phyloP scores from a whole-genome alignment of 2,888 invertebrate species.

The Drosophila pseudotakahashii region DNA sequence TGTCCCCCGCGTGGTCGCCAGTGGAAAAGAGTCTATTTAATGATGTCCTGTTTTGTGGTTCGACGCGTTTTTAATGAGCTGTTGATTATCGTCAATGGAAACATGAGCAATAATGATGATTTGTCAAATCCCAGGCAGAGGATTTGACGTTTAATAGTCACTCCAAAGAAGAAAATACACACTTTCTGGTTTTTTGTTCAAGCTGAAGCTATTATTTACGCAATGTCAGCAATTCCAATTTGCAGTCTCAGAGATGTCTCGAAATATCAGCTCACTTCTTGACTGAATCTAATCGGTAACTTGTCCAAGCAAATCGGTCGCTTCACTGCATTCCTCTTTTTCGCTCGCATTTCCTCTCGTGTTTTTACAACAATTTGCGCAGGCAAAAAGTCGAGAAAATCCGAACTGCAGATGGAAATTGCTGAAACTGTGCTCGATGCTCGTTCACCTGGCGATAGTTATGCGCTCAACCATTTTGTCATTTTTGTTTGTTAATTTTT shows the following conservation, averaged over 20 bases:
- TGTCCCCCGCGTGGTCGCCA: constrained; percentile 5
- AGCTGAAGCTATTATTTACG: constrained; percentile 15
- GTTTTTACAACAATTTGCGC: constrained; percentile 37
- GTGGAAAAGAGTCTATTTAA: constrained; percentile 21
- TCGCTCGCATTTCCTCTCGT: constrained; percentile 7
- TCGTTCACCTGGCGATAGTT: constrained; percentile 11
- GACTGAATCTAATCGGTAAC: constrained; percentile 22
- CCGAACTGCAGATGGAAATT: constrained; percentile 36
- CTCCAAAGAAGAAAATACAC: too few species aligned
- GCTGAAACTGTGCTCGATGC: constrained; percentile 32
- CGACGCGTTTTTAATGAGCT: constrained; percentile 51
- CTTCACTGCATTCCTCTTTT: constrained; percentile 34
- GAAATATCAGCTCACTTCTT: constrained; percentile 26
- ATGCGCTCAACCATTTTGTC: constrained; percentile 21
- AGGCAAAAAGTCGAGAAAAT: constrained; percentile 13
- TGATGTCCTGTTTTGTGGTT: constrained; percentile 48
- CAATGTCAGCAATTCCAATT: constrained; percentile 30
- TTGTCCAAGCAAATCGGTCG: constrained; percentile 45
- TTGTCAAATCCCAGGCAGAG: not conserved
- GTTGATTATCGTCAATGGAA: constrained; percentile 14
- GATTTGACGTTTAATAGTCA: constrained; percentile 16
- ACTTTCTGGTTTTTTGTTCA: not conserved
- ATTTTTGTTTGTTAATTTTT: constrained; percentile 22
- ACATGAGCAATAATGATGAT: constrained; percentile 4
- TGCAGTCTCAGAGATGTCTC: constrained; percentile 14